Base-by-base conservation (phyloP, 1,140 invertebrate species). In the Drosophila tropicalis region DNA sequence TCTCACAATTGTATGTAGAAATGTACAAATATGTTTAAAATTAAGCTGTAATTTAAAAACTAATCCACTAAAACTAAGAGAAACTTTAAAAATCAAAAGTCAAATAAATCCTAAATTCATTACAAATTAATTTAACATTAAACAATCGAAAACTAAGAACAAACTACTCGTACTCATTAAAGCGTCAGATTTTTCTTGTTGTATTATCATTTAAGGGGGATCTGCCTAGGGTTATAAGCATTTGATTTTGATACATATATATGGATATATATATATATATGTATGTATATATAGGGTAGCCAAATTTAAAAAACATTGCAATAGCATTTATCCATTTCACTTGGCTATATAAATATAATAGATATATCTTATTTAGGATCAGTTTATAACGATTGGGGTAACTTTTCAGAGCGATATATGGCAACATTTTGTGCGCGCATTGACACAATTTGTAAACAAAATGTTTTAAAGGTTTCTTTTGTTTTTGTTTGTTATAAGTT, bases 391-490 rank as follows among this genome's bases (percentile, higher is more conserved):
- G 56, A 57, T 76, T 76, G 70, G 78, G 58, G 68, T 83, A 65
- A 79, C 62, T 77, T 19, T 66, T 51, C 44, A 69, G 80, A 67
- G 69, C 76, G 51, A 71, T 71, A 62, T 79, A 86, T 87, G 79
- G 79, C 84, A 87, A 83, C 79, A 80, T 73, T 87, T 87, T 86
- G 83, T 86, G 83, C 84, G 83, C 65, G 68, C 77, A 63, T 65
- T 78, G 81, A 74, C 72, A 74, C 67, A 56, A 64, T 44, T 63
- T 60, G 36, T 67, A 77, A 76, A 76, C 74, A 76, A 84, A 80
- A 72, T 72, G 78, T 41, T 70, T 41, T 70, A 63, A 19, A 58
- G 72, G 79, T 5, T 51, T 12, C 5, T 51, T 47, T 51, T 19
- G 19, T 51, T 51, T 65, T 76, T 71, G 25, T 77, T 74, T 66